Evolutionary conservation across 2,797 vertebrate genomes (phyloP), one percentile per base, ranked within the genome.

Genomic region (Ibycter americanus): DNA sequence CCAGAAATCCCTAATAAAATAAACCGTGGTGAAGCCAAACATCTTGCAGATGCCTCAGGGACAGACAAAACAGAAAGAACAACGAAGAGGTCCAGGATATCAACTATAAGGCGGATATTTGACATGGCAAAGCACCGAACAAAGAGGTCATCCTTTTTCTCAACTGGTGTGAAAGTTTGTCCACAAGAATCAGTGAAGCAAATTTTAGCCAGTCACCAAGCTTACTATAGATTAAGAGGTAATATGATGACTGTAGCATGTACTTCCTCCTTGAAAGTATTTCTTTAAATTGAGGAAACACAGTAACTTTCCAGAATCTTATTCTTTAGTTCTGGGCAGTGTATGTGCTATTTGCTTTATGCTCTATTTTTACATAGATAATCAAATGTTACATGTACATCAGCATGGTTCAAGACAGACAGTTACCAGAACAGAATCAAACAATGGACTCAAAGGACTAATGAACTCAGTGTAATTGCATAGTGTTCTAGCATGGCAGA

Each of bases 81-180:
- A 67, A 94, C 98, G 82, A 98, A 97, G 88, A 76, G 94, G 19
- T 96, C 98, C 59, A 93, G 97, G 80, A 96, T 98, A 32, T 98
- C 97, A 29, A 97, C 97, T 80, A 97, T 98, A 93, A 98, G 96
- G 96, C 68, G 96, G 15, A 97, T 98, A 84, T 98, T 98, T 54
- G 96, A 99, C 77, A 94, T 98, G 96, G 95, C 96, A 61, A 97
- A 98, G 36, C 98, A 97, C 66, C 98, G 98, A 81, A 96, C 98
- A 74, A 99, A 98, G 96, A 98, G 99, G 97, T 99, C 99, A 8
- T 96, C 98, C 36, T 98, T 99, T 70, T 97, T 99, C 73, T 98
- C 99, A 93, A 97, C 98, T 2, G 99, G 98, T 49, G 98, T 99
- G 96, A 99, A 99, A 95, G 98, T 99, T 68, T 99, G 99, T 90